phyloP scores from a whole-genome alignment of 2,888 invertebrate genomes.

The Stenodera caucasica region DNA sequence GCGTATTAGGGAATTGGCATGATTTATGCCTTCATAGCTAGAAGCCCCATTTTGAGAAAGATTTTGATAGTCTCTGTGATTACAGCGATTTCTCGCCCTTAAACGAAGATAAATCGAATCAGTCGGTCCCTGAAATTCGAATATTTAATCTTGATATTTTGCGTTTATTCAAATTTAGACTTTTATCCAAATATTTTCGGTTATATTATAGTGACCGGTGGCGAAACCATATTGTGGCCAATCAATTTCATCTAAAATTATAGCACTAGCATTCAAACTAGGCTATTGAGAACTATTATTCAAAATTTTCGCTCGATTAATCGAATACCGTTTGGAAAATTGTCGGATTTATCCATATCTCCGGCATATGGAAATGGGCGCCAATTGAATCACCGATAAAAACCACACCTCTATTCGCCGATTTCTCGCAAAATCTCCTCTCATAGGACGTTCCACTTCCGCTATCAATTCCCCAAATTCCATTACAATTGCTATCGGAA shows the following conservation, averaged over 20 bases:
- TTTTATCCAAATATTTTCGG: slow-evolving; percentile 42
- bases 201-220: slow-evolving; percentile 51
- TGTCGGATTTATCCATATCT: slow-evolving; percentile 53
- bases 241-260: slow-evolving; percentile 57
- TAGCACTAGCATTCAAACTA: slow-evolving; percentile 47
- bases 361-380: slow-evolving; percentile 59
- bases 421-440: slow-evolving; percentile 38
- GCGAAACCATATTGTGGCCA: slow-evolving; percentile 58
- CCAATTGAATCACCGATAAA: slow-evolving; percentile 56
- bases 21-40: slow-evolving; percentile 38
- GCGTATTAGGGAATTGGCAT: slow-evolving; percentile 48
- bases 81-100: slow-evolving; percentile 54
- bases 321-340: slow-evolving; percentile 45
- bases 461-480: slow-evolving; percentile 42
- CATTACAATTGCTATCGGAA: slow-evolving; percentile 47
- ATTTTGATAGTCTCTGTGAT: slow-evolving; percentile 59
- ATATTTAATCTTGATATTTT: slow-evolving; percentile 5
- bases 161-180: slow-evolving; percentile 28
- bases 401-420: slow-evolving; percentile 39
- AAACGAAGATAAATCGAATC: slow-evolving; percentile 50
- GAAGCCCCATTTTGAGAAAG: slow-evolving; percentile 55
- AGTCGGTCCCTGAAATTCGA: slow-evolving; percentile 37
- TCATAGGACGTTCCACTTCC: slow-evolving; percentile 39
- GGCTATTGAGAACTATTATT: slow-evolving; percentile 29
- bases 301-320: too few relatives aligned